Conservation (phyloP, 2,888 invertebrate species). For the Drosophila diplacantha region DNA sequence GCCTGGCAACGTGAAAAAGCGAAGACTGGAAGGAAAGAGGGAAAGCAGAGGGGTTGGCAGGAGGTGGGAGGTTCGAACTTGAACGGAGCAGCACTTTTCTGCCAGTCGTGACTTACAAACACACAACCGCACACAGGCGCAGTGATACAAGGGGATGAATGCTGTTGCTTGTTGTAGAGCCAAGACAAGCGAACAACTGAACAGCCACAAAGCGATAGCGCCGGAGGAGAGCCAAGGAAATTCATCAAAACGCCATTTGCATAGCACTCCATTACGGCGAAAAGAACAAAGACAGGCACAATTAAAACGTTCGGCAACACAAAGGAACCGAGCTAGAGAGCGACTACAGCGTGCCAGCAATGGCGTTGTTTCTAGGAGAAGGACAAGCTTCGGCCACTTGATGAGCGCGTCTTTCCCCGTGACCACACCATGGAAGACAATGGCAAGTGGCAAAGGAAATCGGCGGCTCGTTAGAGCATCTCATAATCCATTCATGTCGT, state of each 20-base stretch:
- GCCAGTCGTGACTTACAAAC: slow-evolving; percentile 40
- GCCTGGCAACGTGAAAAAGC: slow-evolving; percentile 16
- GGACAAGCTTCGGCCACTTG: slow-evolving; percentile 53
- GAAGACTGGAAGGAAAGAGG: background rate
- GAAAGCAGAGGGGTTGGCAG: background rate
- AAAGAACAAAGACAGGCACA: slow-evolving; percentile 73
- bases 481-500: slow-evolving; percentile 1
- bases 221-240: slow-evolving; percentile 62
- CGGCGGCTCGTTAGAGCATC: slow-evolving; percentile 22
- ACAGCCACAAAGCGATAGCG: slow-evolving; percentile 59
- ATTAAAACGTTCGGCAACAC: slow-evolving; percentile 62
- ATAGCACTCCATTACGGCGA: slow-evolving; percentile 72
- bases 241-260: slow-evolving; percentile 74
- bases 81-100: slow-evolving; percentile 50
- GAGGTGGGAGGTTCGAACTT: slow-evolving; percentile 9
- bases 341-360: slow-evolving; percentile 18
- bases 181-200: slow-evolving; percentile 33
- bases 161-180: slow-evolving; percentile 37
- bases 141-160: slow-evolving; percentile 67
- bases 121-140: slow-evolving; percentile 35
- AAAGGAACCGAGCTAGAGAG: slow-evolving; percentile 28
- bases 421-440: slow-evolving; percentile 16
- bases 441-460: slow-evolving; percentile 21
- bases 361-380: slow-evolving; percentile 27
- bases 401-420: slow-evolving; percentile 22